phyloP scores from a whole-genome alignment of 2,113 vertebrate genomes.

The Motacilla tschutschensis region DNA sequence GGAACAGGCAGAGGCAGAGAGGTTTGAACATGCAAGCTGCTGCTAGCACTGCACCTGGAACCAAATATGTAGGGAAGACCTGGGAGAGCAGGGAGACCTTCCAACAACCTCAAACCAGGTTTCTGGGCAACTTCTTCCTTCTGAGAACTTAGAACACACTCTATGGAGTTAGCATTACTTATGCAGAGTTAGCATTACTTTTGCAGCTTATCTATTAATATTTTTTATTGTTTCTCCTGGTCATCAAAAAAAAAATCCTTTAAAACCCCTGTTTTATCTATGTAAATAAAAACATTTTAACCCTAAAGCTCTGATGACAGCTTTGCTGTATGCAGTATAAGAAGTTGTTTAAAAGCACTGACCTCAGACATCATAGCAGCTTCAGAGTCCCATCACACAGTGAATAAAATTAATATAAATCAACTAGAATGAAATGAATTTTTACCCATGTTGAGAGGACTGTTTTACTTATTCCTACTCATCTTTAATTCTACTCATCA shows the following conservation, averaged over 20 bases:
- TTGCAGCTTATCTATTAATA: background rate
- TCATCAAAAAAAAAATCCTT: background rate
- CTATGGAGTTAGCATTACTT: background rate
- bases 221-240: background rate
- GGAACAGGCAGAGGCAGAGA: background rate
- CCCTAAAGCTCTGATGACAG: background rate
- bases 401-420: background rate
- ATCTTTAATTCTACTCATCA: background rate
- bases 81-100: background rate
- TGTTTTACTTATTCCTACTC: background rate
- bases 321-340: background rate
- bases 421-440: background rate
- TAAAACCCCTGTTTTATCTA: rapidly evolving
- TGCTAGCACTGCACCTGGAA: background rate
- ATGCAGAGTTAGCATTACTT: background rate
- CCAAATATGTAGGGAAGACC: background rate
- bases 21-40: rapidly evolving
- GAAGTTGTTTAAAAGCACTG: background rate
- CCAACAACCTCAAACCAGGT: rapidly evolving
- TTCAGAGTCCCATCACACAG: background rate
- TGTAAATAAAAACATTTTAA: background rate
- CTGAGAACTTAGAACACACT: background rate
- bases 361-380: background rate
- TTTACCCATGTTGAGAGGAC: background rate
- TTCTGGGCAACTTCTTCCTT: background rate